Evolutionary conservation across 2,113 vertebrate genomes (phyloP), one percentile per base, ranked within the genome.

Genomic region (Bubalus kerabau): DNA sequence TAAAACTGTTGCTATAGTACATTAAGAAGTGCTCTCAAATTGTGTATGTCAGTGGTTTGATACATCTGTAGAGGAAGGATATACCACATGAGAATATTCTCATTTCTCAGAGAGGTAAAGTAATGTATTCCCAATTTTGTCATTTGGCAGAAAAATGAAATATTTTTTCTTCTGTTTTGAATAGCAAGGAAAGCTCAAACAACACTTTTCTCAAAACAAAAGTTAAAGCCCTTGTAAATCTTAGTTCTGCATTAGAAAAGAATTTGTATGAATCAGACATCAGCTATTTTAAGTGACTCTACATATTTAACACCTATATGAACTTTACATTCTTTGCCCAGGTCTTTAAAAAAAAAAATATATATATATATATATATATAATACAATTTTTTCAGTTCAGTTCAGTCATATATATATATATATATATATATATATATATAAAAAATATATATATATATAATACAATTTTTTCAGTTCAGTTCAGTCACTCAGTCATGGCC

Each of bases 111-210:
- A 88, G 30, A 88, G 86, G 24, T 76, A 52, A 95, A 86, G 59
- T 60, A n/a, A 7, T 23, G 32, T 54, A 56, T 85, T 74, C 30
- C 60, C 78, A 97, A 90, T 87, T 95, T 93, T 93, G 52, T 91
- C 59, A 80, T 92, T 97, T 93, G 60, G 48, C 26, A 88, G 40
- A 93, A 91, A 93, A 91, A 64, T 64, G 32, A 95, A 87, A 67
- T 9, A 43, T 64, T 86, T 96, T 96, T 87, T 60, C 94, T 78
- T 14, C 86, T 17, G 62, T 86, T 32, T 80, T 80, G 46, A 96
- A 74, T 83, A 96, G 24, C 9, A 88, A 90, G 40, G 4, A 90
- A 97, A 92, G 50, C 15, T 40, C 82, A 86, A 91, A 48, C 11
- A 88, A 67, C 16, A 50, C 67, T 95, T 97, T 71, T 48, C 32